Evolutionary conservation across 2,888 invertebrate species (phyloP).

Genomic region (Melikaiella ostensackeni): DNA sequence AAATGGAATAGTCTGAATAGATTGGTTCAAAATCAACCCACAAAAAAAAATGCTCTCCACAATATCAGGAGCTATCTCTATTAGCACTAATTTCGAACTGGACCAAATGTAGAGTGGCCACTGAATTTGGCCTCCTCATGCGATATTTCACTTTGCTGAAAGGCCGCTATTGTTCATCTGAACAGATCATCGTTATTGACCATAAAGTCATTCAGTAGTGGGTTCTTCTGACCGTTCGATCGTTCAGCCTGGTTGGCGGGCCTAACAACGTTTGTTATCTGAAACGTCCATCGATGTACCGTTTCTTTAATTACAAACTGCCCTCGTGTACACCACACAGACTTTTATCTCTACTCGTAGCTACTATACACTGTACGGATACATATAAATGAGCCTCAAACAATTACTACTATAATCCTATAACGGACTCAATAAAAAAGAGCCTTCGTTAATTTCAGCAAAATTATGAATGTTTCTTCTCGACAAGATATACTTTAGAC

Average conservation of each 20-base stretch:
- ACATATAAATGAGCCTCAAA: conserved; percentile 1
- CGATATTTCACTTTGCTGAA: conserved; percentile 9
- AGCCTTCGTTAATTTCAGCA: conserved; percentile 13
- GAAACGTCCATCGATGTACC: conserved; percentile 58
- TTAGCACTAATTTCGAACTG: neutral
- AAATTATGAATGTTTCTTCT: neutral
- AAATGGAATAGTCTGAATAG: too few species aligned
- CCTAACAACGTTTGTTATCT: conserved; percentile 18
- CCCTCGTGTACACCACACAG: conserved; percentile 45
- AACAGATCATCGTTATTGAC: conserved; percentile 2
- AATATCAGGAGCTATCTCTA: neutral
- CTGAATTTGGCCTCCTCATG: neutral
- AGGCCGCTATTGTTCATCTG: conserved; percentile 7
- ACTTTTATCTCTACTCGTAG: neutral
- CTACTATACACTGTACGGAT: conserved; percentile 9
- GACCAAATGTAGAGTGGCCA: neutral
- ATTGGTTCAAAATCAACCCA: too few species aligned
- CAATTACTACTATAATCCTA: conserved; percentile 6
- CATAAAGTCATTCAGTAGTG: conserved; percentile 11
- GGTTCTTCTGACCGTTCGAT: conserved; percentile 18
- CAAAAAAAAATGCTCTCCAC: too few species aligned
- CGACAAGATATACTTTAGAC: conserved; percentile 13
- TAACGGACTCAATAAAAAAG: neutral
- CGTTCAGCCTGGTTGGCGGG: conserved; percentile 5
- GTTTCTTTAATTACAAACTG: conserved; percentile 68